Percentiles rank a stretch among this genome's conserved stretches.
phyloP scores from a whole-genome alignment of 2,113 vertebrate genomes.

The Phaethornis superciliosus region DNA sequence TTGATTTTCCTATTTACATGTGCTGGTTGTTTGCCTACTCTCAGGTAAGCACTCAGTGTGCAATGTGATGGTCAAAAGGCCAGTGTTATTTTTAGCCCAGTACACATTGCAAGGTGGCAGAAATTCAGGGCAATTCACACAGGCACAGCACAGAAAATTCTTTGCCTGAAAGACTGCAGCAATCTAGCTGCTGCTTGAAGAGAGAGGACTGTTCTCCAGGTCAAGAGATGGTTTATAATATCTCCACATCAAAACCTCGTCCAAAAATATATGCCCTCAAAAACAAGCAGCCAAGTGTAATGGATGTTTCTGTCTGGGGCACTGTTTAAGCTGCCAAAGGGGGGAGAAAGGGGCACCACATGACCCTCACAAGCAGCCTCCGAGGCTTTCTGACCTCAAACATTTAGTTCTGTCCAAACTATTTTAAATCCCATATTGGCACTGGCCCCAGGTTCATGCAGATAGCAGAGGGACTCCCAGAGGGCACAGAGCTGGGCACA shows the following conservation, averaged over 20 bases:
- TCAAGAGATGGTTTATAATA: neutral
- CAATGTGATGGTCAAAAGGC: neutral
- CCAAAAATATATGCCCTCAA: neutral
- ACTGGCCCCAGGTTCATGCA: neutral
- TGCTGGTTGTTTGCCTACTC: neutral
- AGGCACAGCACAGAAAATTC: neutral
- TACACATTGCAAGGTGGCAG: conserved; percentile 24
- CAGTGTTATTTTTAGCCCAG: neutral
- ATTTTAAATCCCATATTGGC: neutral
- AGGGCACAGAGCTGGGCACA: neutral
- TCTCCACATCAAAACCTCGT: neutral
- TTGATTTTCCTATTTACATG: neutral
- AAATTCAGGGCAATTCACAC: conserved; percentile 41
- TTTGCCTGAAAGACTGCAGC: neutral
- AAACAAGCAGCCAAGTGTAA: accelerated
- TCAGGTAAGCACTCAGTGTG: neutral
- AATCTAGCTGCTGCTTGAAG: neutral
- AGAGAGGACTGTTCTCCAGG: neutral
- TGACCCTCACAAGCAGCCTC: neutral
- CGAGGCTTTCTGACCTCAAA: neutral
- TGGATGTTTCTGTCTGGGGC: neutral
- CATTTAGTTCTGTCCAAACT: neutral
- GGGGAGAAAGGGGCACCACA: accelerated
- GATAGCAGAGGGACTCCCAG: neutral
- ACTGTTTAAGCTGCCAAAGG: neutral